Evolutionary conservation across 2,888 invertebrate species (phyloP), one percentile per base, ranked within the genome.

Genomic region (Odontocerum albicorne): DNA sequence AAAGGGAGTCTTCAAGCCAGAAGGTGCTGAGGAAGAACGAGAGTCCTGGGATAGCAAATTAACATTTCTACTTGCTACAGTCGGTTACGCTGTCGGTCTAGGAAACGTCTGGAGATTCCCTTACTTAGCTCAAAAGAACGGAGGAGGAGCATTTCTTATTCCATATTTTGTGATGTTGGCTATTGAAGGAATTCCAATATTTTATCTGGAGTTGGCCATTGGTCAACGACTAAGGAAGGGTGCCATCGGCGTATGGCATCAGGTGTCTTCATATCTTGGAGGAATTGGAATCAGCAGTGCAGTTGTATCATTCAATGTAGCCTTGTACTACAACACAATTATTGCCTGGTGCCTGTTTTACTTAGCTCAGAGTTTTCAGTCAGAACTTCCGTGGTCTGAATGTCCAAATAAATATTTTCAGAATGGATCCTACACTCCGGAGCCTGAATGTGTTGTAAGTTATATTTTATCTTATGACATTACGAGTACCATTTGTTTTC

Each of bases 321-420:
- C 95, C 8, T 81, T 97, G 62, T 97, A 97, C 73, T 97, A 97
- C 75, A 97, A 97, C 74, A 96, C 96, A 57, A 96, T 97, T 65
- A 96, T 97, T 64, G 96, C 96, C 57, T 97, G 97, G 97, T 96
- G 96, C 70, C 81, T 96, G 68, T 95, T 94, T 73, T 96, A 96
- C 75, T 88, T 96, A 68, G 88, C 90, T 63, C 91, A 92, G 80
- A 95, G 95, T 71, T 96, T 96, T 72, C 92, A 93, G 68, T 86
- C 89, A 1, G 87, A 93, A 66, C 72, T 96, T 65, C 96, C 96
- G 4, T 96, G 96, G 96, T 79, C 92, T 0, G 88, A 90, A 57
- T 96, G 96, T 70, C 95, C 95, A 1, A 91, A 88, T 67, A 83
- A 85, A 57, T 87, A 90, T 64, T 89, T 90, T 67, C 75, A 76